Evolutionary conservation across 2,113 vertebrate genomes (phyloP).

Genomic region (Sphaerodactylus townsendi): DNA sequence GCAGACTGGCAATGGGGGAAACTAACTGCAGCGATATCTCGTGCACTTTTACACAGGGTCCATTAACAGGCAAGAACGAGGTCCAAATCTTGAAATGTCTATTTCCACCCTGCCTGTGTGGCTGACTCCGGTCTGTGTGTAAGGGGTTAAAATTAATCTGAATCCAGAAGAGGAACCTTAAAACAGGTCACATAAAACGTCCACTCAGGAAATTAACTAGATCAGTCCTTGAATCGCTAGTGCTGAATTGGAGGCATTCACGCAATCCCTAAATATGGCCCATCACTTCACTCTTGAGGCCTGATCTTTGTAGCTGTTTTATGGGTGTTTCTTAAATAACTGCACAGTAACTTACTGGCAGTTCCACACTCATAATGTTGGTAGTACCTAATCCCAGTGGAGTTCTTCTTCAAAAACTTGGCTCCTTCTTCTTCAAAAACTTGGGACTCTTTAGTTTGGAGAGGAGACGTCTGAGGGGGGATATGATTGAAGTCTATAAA

Average conservation of each 20-base stretch:
- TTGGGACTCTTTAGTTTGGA: too few relatives aligned
- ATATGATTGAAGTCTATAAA: too few relatives aligned
- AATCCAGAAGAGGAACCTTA: not conserved
- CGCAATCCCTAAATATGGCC: not conserved
- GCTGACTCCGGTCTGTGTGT: not conserved
- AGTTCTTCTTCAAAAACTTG: not conserved
- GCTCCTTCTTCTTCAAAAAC: too few relatives aligned
- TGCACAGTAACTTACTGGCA: not conserved
- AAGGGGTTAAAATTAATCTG: not conserved
- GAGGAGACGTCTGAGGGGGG: too few relatives aligned
- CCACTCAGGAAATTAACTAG: slow-evolving; percentile 4
- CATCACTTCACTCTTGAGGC: not conserved
- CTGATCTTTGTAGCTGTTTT: not conserved
- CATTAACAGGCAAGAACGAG: not conserved
- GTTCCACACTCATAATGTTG: not conserved
- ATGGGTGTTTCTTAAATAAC: not conserved
- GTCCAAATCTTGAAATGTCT: not conserved
- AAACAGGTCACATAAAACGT: not conserved
- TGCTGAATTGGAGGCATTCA: not conserved
- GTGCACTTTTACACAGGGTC: not conserved
- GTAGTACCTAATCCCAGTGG: not conserved
- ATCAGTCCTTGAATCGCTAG: not conserved
- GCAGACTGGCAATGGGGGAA: not conserved
- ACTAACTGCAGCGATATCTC: not conserved
- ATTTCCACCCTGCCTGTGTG: not conserved